These are phyloP conservation scores for Andrena hattorfiana DNA, from an alignment of 2,888 invertebrate species.

Conservation along the genomic window DNA sequence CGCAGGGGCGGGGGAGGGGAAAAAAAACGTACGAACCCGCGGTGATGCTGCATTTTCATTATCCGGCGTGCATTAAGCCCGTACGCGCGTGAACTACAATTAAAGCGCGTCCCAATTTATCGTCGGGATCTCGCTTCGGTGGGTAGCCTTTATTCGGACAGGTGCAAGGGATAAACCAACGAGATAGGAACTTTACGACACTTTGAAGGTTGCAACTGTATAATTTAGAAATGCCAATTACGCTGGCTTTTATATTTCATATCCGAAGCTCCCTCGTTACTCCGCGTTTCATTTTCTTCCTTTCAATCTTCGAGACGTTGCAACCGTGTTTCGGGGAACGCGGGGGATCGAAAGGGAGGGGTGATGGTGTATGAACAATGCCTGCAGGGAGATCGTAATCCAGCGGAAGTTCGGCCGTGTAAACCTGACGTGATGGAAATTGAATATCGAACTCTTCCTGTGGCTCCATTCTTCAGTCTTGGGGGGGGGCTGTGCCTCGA, in stretches of 20 bases:
- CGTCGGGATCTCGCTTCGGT: slow-evolving; percentile 3
- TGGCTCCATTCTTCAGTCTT: not conserved
- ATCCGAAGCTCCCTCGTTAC: not conserved
- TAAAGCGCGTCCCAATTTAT: slow-evolving; percentile 43
- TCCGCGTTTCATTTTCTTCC: not conserved
- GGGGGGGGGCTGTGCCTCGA: not conserved
- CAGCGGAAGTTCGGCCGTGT: slow-evolving; percentile 58
- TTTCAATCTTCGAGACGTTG: not conserved
- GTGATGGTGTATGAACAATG: not conserved
- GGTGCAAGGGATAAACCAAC: slow-evolving; percentile 20
- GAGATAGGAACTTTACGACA: slow-evolving; percentile 8
- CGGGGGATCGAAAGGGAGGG: not conserved
- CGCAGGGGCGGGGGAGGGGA: not conserved
- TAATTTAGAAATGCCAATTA: slow-evolving; percentile 19
- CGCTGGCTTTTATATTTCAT: not conserved
- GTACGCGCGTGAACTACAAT: not conserved
- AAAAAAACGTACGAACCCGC: no score
- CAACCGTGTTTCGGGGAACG: not conserved
- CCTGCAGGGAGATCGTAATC: slow-evolving; percentile 11
- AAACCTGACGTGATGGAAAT: slow-evolving; percentile 66
- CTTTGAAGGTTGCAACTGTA: not conserved
- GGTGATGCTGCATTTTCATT: slow-evolving; percentile 25
- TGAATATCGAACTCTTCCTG: slow-evolving; percentile 79
- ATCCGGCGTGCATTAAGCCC: not conserved
- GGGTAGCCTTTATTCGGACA: slow-evolving; percentile 22